phyloP scores from a whole-genome alignment of 1,140 invertebrate species.

The Drosophila pectinifera region DNA sequence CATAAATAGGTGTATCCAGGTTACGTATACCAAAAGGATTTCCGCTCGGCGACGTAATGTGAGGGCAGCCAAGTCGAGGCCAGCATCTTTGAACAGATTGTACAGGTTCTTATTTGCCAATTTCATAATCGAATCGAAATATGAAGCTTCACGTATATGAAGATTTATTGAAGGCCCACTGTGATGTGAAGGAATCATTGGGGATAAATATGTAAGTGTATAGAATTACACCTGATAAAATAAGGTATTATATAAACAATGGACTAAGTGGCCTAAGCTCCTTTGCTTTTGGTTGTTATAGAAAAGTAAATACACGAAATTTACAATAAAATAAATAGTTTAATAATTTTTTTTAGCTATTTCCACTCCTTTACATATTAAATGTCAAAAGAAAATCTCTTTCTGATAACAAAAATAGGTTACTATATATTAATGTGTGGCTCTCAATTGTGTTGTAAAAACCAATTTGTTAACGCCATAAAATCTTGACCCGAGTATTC shows the following conservation, averaged over 20 bases:
- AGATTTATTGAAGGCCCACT: too few species aligned
- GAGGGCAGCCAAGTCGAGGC: constrained; percentile 7
- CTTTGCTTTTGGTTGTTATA: too few species aligned
- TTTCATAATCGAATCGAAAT: constrained; percentile 25
- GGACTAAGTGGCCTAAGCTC: too few species aligned
- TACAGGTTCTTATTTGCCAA: constrained; percentile 12
- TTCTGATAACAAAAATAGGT: constrained; percentile 40
- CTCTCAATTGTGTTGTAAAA: constrained; percentile 76
- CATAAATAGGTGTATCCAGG: constrained; percentile 15
- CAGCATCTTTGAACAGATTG: constrained; percentile 16
- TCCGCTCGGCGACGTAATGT: constrained; percentile 4
- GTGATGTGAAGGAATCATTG: too few species aligned
- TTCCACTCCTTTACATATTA: too few species aligned
- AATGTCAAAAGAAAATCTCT: constrained; percentile 6
- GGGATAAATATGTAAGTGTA: too few species aligned
- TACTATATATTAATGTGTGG: constrained; percentile 55
- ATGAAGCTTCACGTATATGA: too few species aligned
- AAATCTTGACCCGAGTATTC: constrained; percentile 56
- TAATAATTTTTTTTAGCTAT: neutral
- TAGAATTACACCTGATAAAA: too few species aligned
- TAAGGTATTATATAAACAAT: too few species aligned
- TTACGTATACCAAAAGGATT: constrained; percentile 12
- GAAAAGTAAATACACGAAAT: too few species aligned
- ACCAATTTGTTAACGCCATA: constrained; percentile 80
- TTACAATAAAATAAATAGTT: too few species aligned